Evolutionary conservation across 2,888 invertebrate species (phyloP).

Genomic region (Prosapia bicincta): DNA sequence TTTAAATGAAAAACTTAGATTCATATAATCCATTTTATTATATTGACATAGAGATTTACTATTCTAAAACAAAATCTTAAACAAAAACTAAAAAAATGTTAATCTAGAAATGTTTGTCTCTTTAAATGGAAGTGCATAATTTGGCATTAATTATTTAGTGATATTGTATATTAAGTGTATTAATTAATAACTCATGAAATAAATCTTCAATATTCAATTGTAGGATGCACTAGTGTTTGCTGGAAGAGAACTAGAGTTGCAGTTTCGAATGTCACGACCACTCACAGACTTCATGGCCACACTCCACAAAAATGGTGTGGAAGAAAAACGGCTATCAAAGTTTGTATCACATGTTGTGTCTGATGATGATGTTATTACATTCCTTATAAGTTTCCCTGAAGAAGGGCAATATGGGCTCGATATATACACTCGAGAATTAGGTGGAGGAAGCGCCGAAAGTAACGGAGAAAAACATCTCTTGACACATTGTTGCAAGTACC

Average conservation of each 20-base stretch:
- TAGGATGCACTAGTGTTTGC: constrained; percentile 94
- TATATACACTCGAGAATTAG: constrained; percentile 90
- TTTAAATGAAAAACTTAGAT: too few relatives aligned
- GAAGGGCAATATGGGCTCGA: constrained; percentile 97
- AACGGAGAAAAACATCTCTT: constrained; percentile 82
- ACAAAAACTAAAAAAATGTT: too few relatives aligned
- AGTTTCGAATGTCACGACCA: constrained; percentile 91
- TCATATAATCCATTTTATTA: too few relatives aligned
- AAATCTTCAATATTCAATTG: too few relatives aligned
- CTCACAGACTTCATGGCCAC: constrained; percentile 97
- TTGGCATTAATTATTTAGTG: too few relatives aligned
- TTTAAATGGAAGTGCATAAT: too few relatives aligned
- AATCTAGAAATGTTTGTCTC: too few relatives aligned
- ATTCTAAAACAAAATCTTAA: too few relatives aligned
- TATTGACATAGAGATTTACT: too few relatives aligned
- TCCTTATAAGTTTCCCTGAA: constrained; percentile 82
- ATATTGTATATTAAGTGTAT: too few relatives aligned
- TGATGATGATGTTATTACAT: constrained; percentile 79
- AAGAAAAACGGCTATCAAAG: constrained; percentile 88
- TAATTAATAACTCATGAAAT: too few relatives aligned
- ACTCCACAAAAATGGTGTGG: constrained; percentile 91
- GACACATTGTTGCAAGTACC: constrained; percentile 98
- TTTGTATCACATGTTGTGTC: constrained; percentile 82
- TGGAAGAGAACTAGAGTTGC: constrained; percentile 80
- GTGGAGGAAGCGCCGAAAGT: constrained; percentile 37